These are phyloP conservation scores for Notoglanidium macrostoma DNA, from an alignment of 2,797 vertebrate species.

Conservation along the genomic window DNA sequence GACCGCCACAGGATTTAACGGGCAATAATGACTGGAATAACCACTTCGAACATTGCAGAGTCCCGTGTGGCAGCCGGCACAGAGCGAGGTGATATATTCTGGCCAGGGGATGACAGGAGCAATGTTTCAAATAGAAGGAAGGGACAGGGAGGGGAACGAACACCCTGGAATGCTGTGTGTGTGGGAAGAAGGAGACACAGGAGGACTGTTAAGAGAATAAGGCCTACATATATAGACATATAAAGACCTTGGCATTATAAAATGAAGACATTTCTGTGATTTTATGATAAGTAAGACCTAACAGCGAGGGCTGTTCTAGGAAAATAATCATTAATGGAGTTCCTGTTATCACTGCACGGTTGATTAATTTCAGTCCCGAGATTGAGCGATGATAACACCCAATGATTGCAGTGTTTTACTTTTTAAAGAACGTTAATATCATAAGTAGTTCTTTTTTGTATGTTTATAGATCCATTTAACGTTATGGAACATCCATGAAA, in stretches of 20 bases:
- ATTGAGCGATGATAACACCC: too few species aligned
- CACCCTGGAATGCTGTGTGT: slow-evolving; percentile 46
- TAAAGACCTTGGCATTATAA: not conserved
- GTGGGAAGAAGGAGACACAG: not conserved
- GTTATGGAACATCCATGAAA: not conserved
- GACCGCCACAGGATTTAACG: slow-evolving; percentile 87
- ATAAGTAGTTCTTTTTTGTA: not conserved
- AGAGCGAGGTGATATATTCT: slow-evolving; percentile 61
- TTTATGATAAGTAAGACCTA: not conserved
- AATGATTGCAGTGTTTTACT: not conserved
- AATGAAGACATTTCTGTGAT: not conserved
- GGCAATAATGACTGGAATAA: slow-evolving; percentile 83
- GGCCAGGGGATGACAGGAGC: slow-evolving; percentile 67
- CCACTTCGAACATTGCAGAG: slow-evolving; percentile 79
- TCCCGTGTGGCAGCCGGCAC: slow-evolving; percentile 48
- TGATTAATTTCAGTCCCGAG: not conserved
- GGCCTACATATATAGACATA: not conserved
- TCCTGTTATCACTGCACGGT: not conserved
- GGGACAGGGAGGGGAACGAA: slow-evolving; percentile 26
- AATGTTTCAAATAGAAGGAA: slow-evolving; percentile 71
- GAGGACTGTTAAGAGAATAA: slow-evolving; percentile 21
- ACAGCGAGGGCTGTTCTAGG: not conserved
- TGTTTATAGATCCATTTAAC: not conserved
- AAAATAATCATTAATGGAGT: not conserved
- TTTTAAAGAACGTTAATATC: not conserved